phyloP scores from a whole-genome alignment of 2,888 invertebrate species.

The Bellardia bayeri region DNA sequence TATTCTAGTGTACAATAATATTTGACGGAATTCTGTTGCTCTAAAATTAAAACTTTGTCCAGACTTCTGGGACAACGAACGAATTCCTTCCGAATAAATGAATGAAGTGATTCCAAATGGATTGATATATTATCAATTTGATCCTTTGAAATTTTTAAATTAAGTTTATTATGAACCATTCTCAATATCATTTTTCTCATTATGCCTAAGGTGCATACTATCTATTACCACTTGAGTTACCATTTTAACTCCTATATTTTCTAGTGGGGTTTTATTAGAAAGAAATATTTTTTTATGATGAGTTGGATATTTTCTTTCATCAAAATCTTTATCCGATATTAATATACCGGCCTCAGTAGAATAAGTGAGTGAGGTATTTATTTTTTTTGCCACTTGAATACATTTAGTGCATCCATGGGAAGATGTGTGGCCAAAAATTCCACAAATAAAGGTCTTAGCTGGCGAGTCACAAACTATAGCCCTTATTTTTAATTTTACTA shows the following conservation, averaged over 20 bases:
- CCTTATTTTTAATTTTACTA: background rate
- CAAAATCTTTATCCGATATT: constrained; percentile 53
- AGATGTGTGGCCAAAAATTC: constrained; percentile 6
- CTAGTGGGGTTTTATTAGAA: constrained; percentile 40
- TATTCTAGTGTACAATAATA: background rate
- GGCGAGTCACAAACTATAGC: constrained; percentile 36
- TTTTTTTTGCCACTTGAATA: constrained; percentile 13
- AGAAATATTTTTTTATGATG: constrained; percentile 44
- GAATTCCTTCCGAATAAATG: background rate
- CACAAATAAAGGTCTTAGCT: constrained; percentile 34
- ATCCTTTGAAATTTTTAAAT: no score
- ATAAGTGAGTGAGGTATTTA: background rate
- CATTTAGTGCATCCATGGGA: constrained; percentile 37
- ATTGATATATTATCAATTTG: no score
- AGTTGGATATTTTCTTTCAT: constrained; percentile 34
- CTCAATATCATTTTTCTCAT: constrained; percentile 38
- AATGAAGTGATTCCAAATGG: background rate
- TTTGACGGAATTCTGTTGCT: no score
- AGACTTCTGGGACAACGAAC: background rate
- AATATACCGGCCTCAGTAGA: background rate
- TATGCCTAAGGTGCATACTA: constrained; percentile 57
- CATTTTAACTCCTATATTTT: constrained; percentile 30
- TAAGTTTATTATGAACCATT: background rate
- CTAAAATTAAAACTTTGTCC: background rate
- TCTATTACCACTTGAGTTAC: constrained; percentile 59